Base-by-base conservation (phyloP, 1,140 invertebrate species). In the Dendroctonus valens region DNA sequence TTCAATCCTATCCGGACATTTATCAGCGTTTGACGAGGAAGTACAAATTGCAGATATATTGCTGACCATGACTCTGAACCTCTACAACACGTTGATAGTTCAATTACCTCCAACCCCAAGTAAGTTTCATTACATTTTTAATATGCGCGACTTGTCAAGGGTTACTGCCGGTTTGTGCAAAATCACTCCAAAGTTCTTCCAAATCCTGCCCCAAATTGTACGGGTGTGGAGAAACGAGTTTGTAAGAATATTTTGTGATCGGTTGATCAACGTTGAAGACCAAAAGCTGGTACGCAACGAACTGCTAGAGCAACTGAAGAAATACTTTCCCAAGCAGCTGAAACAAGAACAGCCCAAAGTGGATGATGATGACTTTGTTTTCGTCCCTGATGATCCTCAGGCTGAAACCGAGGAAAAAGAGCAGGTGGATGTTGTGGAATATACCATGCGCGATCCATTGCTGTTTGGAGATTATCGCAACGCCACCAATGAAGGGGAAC, bases 121-220 rank as follows among this genome's bases (percentile, higher is more conserved):
- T 5, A 96, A 93, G 78, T 96, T 96, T 80, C 93, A 96, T 78
- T 96, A 96, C 78, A 92, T 95, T 65, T 97, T 96, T 79, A 96
- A 96, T 78, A 84, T 96, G 78, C 85, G 93, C 67, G 94, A 97
- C 82, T 79, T 97, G 52, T 94, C 92, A 1, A 84, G 91, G 53
- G 87, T 96, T 38, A 87, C 86, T 65, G 86, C 86, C 44, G 93
- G 93, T 4, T 74, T 97, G 65, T 87, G 90, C 60, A 83, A 92
- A 58, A 92, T 89, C 26, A 83, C 86, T 51, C 86, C 89, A 0
- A 79, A 80, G 40, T 83, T 85, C 70, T 91, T 89, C 77, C 81
- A 82, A n/a, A 83, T 81, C 41, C 75, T 82, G 7, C 83, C 87
- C n/a, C 86, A 90, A 44, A 85, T 96, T 8, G 78, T 94, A 2